phyloP scores from a whole-genome alignment of 1,140 invertebrate genomes.

The Lucilia cuprina region DNA sequence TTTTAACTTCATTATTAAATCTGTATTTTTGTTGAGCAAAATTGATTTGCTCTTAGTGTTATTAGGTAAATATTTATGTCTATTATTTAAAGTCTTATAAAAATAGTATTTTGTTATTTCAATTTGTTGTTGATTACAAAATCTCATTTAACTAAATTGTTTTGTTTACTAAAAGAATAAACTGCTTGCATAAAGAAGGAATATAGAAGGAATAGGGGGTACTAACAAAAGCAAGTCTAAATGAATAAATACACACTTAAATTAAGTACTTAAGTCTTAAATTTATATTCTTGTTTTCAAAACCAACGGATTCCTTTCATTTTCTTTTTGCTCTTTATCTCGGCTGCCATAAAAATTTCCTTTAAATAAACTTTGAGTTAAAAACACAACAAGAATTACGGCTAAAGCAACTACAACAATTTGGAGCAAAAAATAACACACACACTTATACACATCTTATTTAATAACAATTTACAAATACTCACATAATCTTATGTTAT shows the following conservation, averaged over 20 bases:
- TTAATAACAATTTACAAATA: conserved; percentile 30
- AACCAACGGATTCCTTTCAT: neutral
- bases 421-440: neutral
- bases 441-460: neutral
- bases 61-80: too few relatives aligned
- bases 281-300: neutral
- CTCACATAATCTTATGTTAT: conserved; percentile 23
- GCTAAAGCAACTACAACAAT: neutral
- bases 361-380: conserved; percentile 19
- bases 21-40: too few relatives aligned
- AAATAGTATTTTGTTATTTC: neutral
- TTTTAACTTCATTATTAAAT: too few relatives aligned
- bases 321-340: too few relatives aligned
- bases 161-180: neutral
- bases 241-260: conserved; percentile 25
- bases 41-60: too few relatives aligned
- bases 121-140: neutral
- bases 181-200: too few relatives aligned
- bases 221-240: neutral
- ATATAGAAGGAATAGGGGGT: too few relatives aligned
- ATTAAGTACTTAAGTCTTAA: conserved; percentile 20
- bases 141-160: conserved; percentile 12
- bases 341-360: neutral
- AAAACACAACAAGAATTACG: neutral
- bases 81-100: too few relatives aligned